Conservation (phyloP, 2,888 invertebrate genomes). For the Nowickia ferox region DNA sequence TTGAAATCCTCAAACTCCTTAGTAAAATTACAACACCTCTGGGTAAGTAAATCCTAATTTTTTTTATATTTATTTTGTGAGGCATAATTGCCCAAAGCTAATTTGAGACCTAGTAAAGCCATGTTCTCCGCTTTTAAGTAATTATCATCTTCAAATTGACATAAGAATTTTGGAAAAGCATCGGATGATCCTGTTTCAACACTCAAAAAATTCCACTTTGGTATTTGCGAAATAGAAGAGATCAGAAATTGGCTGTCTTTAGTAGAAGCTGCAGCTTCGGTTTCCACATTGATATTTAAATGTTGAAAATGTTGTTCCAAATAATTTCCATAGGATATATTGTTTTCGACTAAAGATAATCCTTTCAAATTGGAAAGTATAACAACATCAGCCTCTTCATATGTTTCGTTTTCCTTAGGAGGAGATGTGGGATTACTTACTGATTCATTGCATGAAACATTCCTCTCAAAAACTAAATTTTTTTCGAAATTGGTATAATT, state of each 20-base stretch:
- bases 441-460: background rate
- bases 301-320: slow-evolving; percentile 68
- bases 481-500: slow-evolving; percentile 20
- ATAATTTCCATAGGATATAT: slow-evolving; percentile 67
- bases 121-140: slow-evolving; percentile 74
- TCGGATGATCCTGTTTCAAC: slow-evolving; percentile 61
- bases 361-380: slow-evolving; percentile 64
- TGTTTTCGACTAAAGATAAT: slow-evolving; percentile 16
- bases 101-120: slow-evolving; percentile 73
- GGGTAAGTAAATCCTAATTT: slow-evolving; percentile 10
- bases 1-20: background rate
- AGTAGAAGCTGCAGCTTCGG: background rate
- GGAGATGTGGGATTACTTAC: background rate
- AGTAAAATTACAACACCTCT: background rate
- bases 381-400: slow-evolving; percentile 65
- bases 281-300: slow-evolving; percentile 23
- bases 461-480: background rate
- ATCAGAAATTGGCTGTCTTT: slow-evolving; percentile 5
- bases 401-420: background rate
- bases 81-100: slow-evolving; percentile 72
- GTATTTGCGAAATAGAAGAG: slow-evolving; percentile 70
- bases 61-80: slow-evolving; percentile 68
- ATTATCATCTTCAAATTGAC: slow-evolving; percentile 75
- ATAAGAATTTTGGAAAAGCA: slow-evolving; percentile 73
- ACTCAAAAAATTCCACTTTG: slow-evolving; percentile 73